Evolutionary conservation across 35 echinoderm and acorn worm species (phyloP).

Genomic region (Lytechinus pictus): DNA sequence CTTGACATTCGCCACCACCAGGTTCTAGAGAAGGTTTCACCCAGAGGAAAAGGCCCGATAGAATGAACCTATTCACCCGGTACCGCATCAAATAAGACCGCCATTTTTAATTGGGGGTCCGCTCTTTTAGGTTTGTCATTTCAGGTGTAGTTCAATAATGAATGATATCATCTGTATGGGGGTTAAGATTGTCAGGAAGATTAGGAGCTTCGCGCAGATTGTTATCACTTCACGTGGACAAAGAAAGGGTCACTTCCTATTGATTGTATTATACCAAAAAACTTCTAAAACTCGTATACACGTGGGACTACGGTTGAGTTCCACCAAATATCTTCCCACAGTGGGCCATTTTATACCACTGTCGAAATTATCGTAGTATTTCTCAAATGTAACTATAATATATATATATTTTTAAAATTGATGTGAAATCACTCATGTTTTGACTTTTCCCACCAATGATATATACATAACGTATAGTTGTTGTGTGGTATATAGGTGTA

Average conservation of each 20-base stretch:
- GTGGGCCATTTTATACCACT: background rate
- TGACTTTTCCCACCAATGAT: too few relatives aligned
- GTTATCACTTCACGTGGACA: background rate
- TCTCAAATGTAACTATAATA: too few relatives aligned
- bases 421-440: too few relatives aligned
- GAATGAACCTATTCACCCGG: background rate
- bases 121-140: background rate
- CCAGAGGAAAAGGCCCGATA: background rate
- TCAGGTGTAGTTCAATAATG: constrained; percentile 11
- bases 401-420: too few relatives aligned
- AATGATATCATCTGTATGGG: background rate
- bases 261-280: too few relatives aligned
- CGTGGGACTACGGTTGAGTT: background rate
- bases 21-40: background rate
- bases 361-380: background rate
- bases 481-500: too few relatives aligned
- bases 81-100: constrained; percentile 16
- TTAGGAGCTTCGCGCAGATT: background rate
- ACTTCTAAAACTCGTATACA: background rate
- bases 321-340: background rate
- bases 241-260: background rate
- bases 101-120: background rate
- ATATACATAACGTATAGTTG: too few relatives aligned
- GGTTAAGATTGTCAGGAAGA: background rate
- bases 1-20: background rate